Evolutionary conservation across 2,888 invertebrate species (phyloP).

Genomic region (Morinoia aosen): DNA sequence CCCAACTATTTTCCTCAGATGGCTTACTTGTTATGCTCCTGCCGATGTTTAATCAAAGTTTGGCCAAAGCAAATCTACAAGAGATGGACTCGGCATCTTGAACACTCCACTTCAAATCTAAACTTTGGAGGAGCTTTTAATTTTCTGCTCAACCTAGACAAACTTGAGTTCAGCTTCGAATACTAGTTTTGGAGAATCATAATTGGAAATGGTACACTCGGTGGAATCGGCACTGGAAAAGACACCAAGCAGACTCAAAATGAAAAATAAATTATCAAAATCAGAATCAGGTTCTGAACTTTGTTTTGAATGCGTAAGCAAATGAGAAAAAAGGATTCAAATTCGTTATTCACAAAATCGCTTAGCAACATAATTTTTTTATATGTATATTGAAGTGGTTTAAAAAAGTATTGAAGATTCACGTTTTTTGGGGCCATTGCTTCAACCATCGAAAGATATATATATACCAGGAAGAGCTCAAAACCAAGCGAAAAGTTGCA

Average conservation of each 20-base stretch:
- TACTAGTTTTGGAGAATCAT: neutral
- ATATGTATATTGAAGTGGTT: no score
- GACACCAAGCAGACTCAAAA: neutral
- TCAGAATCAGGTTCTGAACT: neutral
- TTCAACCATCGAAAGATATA: no score
- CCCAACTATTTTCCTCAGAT: conserved; percentile 31
- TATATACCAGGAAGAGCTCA: no score
- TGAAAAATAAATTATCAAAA: neutral
- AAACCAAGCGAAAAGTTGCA: no score
- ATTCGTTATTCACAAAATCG: neutral
- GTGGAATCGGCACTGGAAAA: neutral
- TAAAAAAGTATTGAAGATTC: no score
- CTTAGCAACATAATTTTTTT: neutral
- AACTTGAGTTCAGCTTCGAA: neutral
- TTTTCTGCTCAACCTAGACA: neutral
- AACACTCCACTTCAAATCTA: conserved; percentile 43
- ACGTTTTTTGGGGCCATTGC: no score
- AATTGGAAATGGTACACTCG: neutral
- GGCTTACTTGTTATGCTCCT: conserved; percentile 46
- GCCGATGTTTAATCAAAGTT: conserved; percentile 51
- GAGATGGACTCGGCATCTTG: conserved; percentile 47
- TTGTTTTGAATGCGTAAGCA: neutral
- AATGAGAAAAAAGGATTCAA: neutral
- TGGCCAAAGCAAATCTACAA: conserved; percentile 44
- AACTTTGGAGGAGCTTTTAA: conserved; percentile 39